Base-by-base conservation (phyloP, 2,113 vertebrate species). In the Microcebus jonahi region DNA sequence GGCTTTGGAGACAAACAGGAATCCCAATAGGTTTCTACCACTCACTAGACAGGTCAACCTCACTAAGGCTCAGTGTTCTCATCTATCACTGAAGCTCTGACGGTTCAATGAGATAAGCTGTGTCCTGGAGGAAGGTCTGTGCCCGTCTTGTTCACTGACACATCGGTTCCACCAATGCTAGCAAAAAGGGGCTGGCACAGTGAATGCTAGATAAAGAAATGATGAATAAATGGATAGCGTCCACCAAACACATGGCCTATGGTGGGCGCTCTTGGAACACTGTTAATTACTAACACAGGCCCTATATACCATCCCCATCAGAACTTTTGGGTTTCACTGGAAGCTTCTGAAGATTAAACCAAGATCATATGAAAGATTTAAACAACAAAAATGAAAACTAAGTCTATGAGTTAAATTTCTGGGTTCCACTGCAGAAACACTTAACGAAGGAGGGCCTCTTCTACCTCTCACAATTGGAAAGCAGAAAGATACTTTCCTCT, bases 401-500 rank as follows among this genome's bases (percentile, higher is more conserved):
- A 25, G 27, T 50, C 23, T 94, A 31, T 57, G 21, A 97, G 59
- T 86, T 88, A 57, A 53, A 87, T 65, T 71, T 86, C 39, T 73
- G 50, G 4, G 12, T 83, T 79, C 29, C 3, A 75, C 31, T 45
- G 13, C 31, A 85, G 59, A 84, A 85, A 45, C 18, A 76, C 8
- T 75, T 59, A 34, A 34, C 12, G 36, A 71, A n/a, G 50, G 29
- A 92, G 27, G 67, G n/a, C 70, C 67, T 87, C 87, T 17, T 53
- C 65, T 65, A 20, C 27, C 57, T 91, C 93, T 91, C 93, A 80
- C 93, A 91, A 63, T 15, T 34, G 25, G 73, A 68, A 94, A 59
- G 4, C 73, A 79, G 84, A 92, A 91, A 83, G 76, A 92, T 73
- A 86, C 39, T 61, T 93, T 88, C 36, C 67, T 93, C 36, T 71